phyloP scores from a whole-genome alignment of 2,797 vertebrate species.

The Rhadinocentrus ornatus region DNA sequence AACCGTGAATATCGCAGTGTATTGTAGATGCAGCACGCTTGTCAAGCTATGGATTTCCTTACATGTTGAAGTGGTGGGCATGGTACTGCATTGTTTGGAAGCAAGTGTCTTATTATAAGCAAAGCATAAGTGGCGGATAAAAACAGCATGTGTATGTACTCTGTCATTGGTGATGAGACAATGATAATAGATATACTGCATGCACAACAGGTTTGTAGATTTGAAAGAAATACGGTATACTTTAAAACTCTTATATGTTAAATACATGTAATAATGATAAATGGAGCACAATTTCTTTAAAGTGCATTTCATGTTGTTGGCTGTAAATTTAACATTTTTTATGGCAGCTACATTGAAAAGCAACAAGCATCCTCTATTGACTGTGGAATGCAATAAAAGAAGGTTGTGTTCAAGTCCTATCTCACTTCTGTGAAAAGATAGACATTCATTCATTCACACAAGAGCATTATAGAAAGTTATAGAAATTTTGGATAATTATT shows the following conservation, averaged over 20 bases:
- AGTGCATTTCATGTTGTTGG: background rate
- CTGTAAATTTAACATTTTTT: background rate
- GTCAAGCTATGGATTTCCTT: slow-evolving; percentile 26
- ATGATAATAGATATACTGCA: too few relatives aligned
- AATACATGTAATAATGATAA: background rate
- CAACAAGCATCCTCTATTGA: background rate
- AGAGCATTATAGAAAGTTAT: background rate
- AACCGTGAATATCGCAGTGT: slow-evolving; percentile 24
- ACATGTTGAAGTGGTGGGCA: slow-evolving; percentile 2
- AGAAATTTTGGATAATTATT: background rate
- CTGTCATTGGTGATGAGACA: background rate
- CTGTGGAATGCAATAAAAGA: background rate
- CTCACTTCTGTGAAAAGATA: background rate
- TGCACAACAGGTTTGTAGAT: background rate
- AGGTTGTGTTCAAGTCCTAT: background rate
- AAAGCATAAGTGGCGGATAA: background rate
- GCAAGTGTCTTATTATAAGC: slow-evolving; percentile 2
- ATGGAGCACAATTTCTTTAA: background rate
- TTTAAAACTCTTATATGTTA: background rate
- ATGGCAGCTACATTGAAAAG: background rate
- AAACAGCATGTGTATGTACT: background rate
- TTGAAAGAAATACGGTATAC: background rate
- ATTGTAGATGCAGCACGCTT: background rate
- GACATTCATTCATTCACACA: background rate
- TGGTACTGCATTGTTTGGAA: slow-evolving; percentile 4